phyloP scores from a whole-genome alignment of 2,888 invertebrate species.

The Anodontia alba region DNA sequence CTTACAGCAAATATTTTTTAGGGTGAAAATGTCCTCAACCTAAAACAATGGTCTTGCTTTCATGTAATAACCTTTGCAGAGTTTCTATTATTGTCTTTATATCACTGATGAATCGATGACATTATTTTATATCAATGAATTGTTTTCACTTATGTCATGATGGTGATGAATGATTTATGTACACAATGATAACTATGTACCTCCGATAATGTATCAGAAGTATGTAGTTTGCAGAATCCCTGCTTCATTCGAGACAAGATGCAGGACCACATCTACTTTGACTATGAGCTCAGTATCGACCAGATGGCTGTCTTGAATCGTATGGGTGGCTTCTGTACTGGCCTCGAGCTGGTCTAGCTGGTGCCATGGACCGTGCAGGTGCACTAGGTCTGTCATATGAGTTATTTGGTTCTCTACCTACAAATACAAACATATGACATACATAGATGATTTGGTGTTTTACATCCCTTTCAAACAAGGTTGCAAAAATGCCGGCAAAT shows the following conservation, averaged over 20 bases:
- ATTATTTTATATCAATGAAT: too few relatives aligned
- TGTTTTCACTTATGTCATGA: too few relatives aligned
- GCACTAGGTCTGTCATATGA: constrained; percentile 50
- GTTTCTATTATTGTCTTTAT: too few relatives aligned
- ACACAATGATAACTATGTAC: constrained; percentile 8
- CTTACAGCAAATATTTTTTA: too few relatives aligned
- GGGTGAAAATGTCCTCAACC: too few relatives aligned
- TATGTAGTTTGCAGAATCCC: neutral
- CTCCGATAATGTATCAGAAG: neutral
- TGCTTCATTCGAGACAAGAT: neutral
- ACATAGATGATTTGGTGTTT: too few relatives aligned
- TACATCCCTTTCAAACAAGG: too few relatives aligned
- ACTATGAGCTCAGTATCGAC: constrained; percentile 17
- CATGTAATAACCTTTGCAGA: too few relatives aligned
- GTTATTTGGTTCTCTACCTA: constrained; percentile 13
- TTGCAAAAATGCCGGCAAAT: too few relatives aligned
- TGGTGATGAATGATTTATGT: constrained; percentile 8
- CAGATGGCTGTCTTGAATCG: constrained; percentile 43
- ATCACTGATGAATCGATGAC: too few relatives aligned
- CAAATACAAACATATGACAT: too few relatives aligned
- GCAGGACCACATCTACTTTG: neutral
- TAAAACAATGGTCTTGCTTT: too few relatives aligned
- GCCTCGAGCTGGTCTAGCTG: constrained; percentile 58
- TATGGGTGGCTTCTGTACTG: constrained; percentile 66
- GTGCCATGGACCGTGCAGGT: constrained; percentile 36